Evolutionary conservation across 2,888 invertebrate species (phyloP), one percentile per base, ranked within the genome.

Genomic region (Orchestes rusci): DNA sequence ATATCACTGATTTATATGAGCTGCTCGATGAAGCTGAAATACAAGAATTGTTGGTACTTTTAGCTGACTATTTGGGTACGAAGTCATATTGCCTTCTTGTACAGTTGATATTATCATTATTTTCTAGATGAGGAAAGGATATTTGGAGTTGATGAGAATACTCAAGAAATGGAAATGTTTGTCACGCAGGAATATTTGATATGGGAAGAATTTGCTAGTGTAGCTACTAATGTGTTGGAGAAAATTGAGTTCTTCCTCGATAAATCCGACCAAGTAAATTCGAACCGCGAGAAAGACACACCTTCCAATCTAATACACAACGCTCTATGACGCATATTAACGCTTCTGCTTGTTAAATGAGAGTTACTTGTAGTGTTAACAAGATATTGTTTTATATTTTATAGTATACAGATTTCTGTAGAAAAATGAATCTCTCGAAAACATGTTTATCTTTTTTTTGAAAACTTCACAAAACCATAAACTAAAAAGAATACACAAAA

Each of bases 121-220:
- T 10, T 23, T 23, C 23, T 10, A 23, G 23, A 23, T 36, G 79
- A 79, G 54, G 77, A 77, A 52, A 71, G 71, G 52, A 55, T 77
- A 28, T 74, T 74, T 60, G 73, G 72, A 1, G 66, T 70, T 41
- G 62, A 63, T 12, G 70, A 71, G 50, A 69, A 60, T 3, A 55
- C 56, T 17, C 65, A 66, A 48, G 64, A 67, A 43, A 56, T 57
- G 37, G 66, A 67, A 48, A 54, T 68, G 8, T 64, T 62, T 45
- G 53, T 64, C 2, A 66, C 65, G 8, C 64, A 66, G 48, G 69
- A 70, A 49, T 70, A 68, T 53, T 56, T 69, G 29, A 59, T 77
- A 8, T 85, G 85, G 85, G 85, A 85, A 63, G 82, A 84, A 58
- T 79, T 86, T 58, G 80, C 82, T 2, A 73, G 76, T 13, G 84